These are phyloP conservation scores for Paramormyrops kingsleyae DNA, from an alignment of 2,113 vertebrate genomes.

Conservation along the genomic window DNA sequence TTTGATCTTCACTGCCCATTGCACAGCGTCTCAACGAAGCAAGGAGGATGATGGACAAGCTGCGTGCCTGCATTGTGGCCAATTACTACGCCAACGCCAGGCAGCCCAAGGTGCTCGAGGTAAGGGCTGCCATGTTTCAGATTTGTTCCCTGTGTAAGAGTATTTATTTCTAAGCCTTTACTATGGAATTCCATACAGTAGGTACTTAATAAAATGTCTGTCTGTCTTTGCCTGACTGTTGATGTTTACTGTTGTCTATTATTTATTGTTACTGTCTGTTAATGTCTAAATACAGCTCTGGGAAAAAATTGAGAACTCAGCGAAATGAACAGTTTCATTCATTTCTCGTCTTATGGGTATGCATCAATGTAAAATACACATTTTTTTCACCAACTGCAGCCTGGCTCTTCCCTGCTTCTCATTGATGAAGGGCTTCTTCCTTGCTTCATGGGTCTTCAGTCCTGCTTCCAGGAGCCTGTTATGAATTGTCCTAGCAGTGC, in stretches of 20 bases:
- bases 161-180: background rate
- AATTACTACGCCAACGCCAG: constrained; percentile 92
- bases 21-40: constrained; percentile 87
- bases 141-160: background rate
- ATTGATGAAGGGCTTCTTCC: background rate
- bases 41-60: constrained; percentile 98
- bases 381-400: background rate
- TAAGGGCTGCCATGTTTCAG: constrained; percentile 42
- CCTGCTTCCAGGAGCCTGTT: background rate
- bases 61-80: constrained; percentile 94
- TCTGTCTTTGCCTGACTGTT: background rate
- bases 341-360: too few relatives aligned
- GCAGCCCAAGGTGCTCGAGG: constrained; percentile 80
- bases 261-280: background rate
- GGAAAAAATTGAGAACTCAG: too few relatives aligned
- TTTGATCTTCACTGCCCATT: constrained; percentile 25
- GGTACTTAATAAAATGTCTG: background rate
- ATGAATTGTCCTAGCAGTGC: background rate
- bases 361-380: too few relatives aligned
- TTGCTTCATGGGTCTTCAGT: background rate
- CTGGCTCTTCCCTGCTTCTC: background rate
- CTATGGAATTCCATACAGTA: background rate
- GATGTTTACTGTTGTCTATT: background rate
- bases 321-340: too few relatives aligned
- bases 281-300: background rate